These are phyloP conservation scores for Dendrolimus pini DNA, from an alignment of 2,888 invertebrate genomes.

Conservation along the genomic window DNA sequence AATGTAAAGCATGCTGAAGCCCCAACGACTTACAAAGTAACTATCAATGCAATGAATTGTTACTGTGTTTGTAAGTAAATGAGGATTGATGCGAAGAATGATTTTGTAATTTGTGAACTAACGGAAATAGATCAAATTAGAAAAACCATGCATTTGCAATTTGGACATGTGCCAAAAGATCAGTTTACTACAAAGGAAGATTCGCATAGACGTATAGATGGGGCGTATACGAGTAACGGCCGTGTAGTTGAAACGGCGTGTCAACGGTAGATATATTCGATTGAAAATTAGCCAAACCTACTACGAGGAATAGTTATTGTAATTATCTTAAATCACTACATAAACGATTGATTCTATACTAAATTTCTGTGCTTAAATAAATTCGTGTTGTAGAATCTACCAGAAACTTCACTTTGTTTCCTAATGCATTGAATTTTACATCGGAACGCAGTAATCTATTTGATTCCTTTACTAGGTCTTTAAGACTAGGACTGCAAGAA, in stretches of 20 bases:
- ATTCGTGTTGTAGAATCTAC: slow-evolving; percentile 4
- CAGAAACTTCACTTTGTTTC: no score
- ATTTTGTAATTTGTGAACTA: neutral
- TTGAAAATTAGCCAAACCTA: neutral
- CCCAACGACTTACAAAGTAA: no score
- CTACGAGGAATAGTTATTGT: neutral
- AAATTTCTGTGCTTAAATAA: neutral
- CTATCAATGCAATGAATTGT: no score
- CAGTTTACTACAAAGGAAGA: slow-evolving; percentile 10
- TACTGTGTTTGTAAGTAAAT: no score
- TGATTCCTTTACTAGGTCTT: no score
- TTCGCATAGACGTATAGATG: neutral
- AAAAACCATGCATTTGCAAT: slow-evolving; percentile 28
- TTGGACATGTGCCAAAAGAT: slow-evolving; percentile 40
- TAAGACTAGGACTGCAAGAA: no score
- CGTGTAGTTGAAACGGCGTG: neutral
- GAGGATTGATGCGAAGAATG: no score
- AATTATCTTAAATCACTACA: neutral
- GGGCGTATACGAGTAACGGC: neutral
- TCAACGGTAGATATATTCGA: neutral
- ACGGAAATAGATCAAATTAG: slow-evolving; percentile 14
- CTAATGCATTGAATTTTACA: no score
- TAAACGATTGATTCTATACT: neutral
- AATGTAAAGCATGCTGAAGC: no score
- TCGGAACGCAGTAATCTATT: no score